Conservation (phyloP, 1,140 invertebrate genomes). For the Drosophila quadrilineata region DNA sequence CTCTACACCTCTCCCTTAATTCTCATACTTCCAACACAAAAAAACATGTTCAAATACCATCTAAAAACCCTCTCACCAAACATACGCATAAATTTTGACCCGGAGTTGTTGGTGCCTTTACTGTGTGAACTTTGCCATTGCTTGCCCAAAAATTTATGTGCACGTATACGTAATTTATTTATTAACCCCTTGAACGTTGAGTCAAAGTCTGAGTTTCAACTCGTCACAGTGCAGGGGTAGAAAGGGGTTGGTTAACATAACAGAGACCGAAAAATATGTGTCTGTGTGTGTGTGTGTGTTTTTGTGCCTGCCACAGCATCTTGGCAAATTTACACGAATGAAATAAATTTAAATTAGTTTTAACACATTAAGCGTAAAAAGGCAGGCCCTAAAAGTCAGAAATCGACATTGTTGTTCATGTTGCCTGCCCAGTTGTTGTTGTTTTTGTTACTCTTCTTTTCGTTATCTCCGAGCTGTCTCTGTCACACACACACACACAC, state of each 20-base stretch:
- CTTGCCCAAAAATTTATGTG: conserved; percentile 66
- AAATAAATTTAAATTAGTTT: conserved; percentile 80
- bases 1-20: background rate
- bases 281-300: no score
- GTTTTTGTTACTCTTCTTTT: conserved; percentile 1
- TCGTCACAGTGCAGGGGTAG: background rate
- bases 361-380: conserved; percentile 77
- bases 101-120: conserved; percentile 27
- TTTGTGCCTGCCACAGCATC: conserved; percentile 47
- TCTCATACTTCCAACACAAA: background rate
- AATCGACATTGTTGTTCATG: conserved; percentile 56
- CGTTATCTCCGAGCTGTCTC: background rate
- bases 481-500: background rate
- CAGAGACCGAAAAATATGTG: conserved; percentile 36
- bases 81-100: conserved; percentile 50
- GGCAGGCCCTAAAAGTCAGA: conserved; percentile 61
- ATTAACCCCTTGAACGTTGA: conserved; percentile 69
- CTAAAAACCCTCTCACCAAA: background rate
- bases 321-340: conserved; percentile 61
- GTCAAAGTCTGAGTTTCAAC: conserved; percentile 8
- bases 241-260: background rate
- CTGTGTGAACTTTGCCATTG: conserved; percentile 62
- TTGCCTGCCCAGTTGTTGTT: background rate
- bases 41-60: no score
- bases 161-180: conserved; percentile 79